phyloP scores from a whole-genome alignment of 2,888 invertebrate genomes.

The Dinocampus coccinellae region DNA sequence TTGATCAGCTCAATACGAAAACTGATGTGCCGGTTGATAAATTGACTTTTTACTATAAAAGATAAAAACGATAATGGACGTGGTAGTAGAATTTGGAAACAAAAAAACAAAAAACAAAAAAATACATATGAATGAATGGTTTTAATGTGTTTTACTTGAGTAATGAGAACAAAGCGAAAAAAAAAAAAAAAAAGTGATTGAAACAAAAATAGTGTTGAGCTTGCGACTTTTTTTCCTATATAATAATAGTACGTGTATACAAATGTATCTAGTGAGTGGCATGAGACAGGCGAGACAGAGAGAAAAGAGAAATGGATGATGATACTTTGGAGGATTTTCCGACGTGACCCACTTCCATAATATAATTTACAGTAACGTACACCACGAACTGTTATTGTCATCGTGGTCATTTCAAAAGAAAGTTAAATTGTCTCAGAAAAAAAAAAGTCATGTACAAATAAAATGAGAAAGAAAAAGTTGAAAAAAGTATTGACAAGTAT shows the following conservation, averaged over 20 bases:
- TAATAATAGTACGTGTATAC: not conserved
- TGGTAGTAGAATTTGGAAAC: not conserved
- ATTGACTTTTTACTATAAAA: not conserved
- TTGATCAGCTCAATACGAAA: not conserved
- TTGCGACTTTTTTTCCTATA: constrained; percentile 24
- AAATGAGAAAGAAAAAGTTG: not conserved
- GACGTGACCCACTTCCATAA: constrained; percentile 31
- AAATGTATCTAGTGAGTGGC: not conserved
- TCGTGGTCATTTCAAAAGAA: not conserved
- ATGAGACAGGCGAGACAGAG: not conserved
- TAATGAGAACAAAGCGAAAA: too few relatives aligned
- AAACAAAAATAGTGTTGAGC: constrained; percentile 1
- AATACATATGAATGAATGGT: not conserved
- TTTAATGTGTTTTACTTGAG: not conserved
- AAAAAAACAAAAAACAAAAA: not conserved
- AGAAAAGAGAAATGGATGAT: constrained; percentile 5
- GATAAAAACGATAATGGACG: not conserved
- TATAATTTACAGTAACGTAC: constrained; percentile 23
- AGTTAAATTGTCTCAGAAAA: not conserved
- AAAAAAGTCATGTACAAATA: too few relatives aligned
- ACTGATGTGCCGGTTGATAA: not conserved
- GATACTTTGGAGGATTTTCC: constrained; percentile 24
- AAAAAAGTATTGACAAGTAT: not conserved
- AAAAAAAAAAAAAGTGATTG: not conserved
- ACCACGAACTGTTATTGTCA: not conserved